Conservation (phyloP, 92 coral and sea anemone genomes). For the Phenganax marumi region DNA sequence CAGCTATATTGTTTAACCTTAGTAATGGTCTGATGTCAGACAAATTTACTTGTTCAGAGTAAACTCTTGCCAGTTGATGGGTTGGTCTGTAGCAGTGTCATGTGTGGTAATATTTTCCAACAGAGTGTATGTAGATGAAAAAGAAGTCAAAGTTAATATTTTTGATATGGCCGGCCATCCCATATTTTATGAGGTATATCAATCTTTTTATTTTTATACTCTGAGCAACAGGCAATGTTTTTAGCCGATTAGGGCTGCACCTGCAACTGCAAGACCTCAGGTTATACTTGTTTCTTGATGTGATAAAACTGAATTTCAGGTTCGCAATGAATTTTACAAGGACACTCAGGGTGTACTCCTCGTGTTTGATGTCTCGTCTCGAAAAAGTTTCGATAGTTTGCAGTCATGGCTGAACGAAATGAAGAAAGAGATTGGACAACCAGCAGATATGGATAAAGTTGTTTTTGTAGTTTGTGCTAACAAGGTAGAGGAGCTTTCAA, state of each 20-base stretch:
- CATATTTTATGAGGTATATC: conserved; percentile 86
- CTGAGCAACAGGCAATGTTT: too few relatives aligned
- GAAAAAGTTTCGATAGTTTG: conserved; percentile 84
- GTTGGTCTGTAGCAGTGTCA: neutral
- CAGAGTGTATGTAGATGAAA: conserved; percentile 76
- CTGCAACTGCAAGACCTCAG: too few relatives aligned
- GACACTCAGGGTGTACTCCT: conserved; percentile 95
- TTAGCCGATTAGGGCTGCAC: too few relatives aligned
- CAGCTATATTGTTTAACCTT: too few relatives aligned
- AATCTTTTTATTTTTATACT: too few relatives aligned
- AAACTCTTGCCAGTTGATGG: neutral
- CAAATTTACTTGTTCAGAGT: too few relatives aligned
- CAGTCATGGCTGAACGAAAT: conserved; percentile 93
- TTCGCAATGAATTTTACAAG: conserved; percentile 95
- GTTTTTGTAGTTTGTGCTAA: conserved; percentile 91
- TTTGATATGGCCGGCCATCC: conserved; percentile 99
- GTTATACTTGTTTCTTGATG: too few relatives aligned
- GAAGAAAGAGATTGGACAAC: conserved; percentile 79
- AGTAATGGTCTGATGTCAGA: too few relatives aligned
- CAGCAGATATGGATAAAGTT: conserved; percentile 70
- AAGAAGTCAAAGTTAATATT: conserved; percentile 91
- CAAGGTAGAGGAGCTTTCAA: conserved; percentile 53
- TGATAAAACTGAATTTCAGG: conserved; percentile 50
- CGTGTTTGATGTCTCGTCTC: conserved; percentile 81
- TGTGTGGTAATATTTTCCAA: neutral